Evolutionary conservation across 2,113 vertebrate genomes (phyloP), one percentile per base, ranked within the genome.

Genomic region (Nyctereutes procyonoides): DNA sequence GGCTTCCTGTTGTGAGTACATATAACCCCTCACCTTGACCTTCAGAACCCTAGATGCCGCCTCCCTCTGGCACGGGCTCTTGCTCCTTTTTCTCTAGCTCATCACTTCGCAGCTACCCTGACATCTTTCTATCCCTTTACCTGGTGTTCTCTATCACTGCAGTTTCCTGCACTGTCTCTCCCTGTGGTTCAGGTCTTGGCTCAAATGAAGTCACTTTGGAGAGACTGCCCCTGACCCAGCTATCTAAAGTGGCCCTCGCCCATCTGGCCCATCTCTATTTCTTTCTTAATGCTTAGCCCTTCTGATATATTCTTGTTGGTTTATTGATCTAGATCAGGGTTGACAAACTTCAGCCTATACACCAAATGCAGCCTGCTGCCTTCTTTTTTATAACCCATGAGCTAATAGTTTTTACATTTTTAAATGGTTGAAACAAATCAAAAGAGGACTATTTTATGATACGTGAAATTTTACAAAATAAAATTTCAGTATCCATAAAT

Each of bases 381-480:
- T 92, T 8, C 71, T 32, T 97, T n/a, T 81, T 3, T 28, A 38
- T 15, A 86, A 38, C 1, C 51, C 2, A 0, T 16, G 38, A 94
- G 53, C 84, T 63, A 89, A 86, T 69, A 38, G 14, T 43, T 71
- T 87, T 87, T 74, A 74, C 28, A 92, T 84, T 94, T 90, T 53
- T 26, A 83, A 91, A 92, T 43, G 58, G 13, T 15, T 67, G 30
- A 67, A 83, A 77, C 90, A 74, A 85, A 83, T 88, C 53, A 56
- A 92, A 93, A 93, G 80, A 90, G 32, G 22, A 79, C 2, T 77
- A 58, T 69, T 84, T 76, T 35, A 56, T 67, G 51, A 53, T 58
- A 65, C 26, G 16, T 82, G 43, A 91, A 95, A 93, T 28, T 17
- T 69, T 43, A 35, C 80, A 69, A 94, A 94, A 86, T 85, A 84